Conservation (phyloP, 2,113 vertebrate species). For the Sinosuthora webbiana region DNA sequence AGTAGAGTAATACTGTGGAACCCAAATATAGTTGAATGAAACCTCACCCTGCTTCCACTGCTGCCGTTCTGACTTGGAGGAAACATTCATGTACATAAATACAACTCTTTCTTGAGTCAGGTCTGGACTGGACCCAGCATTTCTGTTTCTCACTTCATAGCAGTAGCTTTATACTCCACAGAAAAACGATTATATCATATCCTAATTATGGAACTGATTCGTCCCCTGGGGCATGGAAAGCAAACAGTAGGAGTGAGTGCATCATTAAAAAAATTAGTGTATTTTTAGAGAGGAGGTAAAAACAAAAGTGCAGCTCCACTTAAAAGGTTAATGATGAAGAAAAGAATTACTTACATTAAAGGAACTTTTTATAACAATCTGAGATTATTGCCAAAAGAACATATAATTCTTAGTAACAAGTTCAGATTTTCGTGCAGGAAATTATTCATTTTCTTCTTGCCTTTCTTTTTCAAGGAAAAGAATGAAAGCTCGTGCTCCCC, state of each 20-base stretch:
- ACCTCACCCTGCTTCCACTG: neutral
- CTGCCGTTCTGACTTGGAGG: neutral
- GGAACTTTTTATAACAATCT: neutral
- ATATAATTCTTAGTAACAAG: rapidly evolving
- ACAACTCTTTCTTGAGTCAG: neutral
- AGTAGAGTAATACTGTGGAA: neutral
- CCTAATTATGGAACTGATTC: slow-evolving; percentile 20
- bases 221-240: neutral
- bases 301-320: neutral
- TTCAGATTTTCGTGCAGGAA: neutral
- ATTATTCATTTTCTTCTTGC: neutral
- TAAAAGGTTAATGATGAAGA: neutral
- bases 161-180: neutral
- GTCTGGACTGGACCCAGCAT: neutral
- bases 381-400: neutral
- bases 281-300: slow-evolving; percentile 11
- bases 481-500: slow-evolving; percentile 86
- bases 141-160: neutral
- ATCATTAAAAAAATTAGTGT: neutral
- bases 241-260: neutral
- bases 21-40: slow-evolving; percentile 31
- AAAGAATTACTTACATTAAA: neutral
- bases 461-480: slow-evolving; percentile 73
- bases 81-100: neutral
- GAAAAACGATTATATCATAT: slow-evolving; percentile 24